These are phyloP conservation scores for Macquaria australasica DNA, from an alignment of 2,113 vertebrate genomes.

Conservation along the genomic window DNA sequence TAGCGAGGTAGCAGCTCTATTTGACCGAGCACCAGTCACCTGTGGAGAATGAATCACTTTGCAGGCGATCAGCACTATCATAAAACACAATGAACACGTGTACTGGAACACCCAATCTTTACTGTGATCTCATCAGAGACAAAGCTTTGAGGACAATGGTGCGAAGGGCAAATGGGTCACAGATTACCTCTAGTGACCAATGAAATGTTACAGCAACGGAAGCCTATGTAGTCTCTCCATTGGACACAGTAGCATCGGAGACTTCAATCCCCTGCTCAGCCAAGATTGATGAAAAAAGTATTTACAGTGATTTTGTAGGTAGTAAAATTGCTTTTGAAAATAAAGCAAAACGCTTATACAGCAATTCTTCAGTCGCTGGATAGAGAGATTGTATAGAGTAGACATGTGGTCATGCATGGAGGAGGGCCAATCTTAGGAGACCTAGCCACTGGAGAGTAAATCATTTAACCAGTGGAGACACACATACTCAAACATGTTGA, in stretches of 20 bases:
- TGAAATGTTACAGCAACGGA: slow-evolving; percentile 40
- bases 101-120: slow-evolving; percentile 45
- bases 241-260: slow-evolving; percentile 3
- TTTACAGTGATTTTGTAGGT: slow-evolving; percentile 65
- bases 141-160: slow-evolving; percentile 24
- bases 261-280: slow-evolving; percentile 31
- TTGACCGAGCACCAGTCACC: slow-evolving; percentile 66
- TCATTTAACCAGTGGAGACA: slow-evolving; percentile 54
- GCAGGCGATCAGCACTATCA: slow-evolving; percentile 42
- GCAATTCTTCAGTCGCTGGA: slow-evolving; percentile 50
- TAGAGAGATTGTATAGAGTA: slow-evolving; percentile 58
- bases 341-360: slow-evolving; percentile 67
- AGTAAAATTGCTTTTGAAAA: slow-evolving; percentile 72
- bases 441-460: slow-evolving; percentile 57
- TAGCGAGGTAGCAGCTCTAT: slow-evolving; percentile 25
- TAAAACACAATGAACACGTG: slow-evolving; percentile 57
- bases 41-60: slow-evolving; percentile 74
- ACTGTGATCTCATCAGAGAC: slow-evolving; percentile 45
- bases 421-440: slow-evolving; percentile 64
- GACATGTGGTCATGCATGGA: slow-evolving; percentile 79
- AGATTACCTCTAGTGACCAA: slow-evolving; percentile 55
- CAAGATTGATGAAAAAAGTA: slow-evolving; percentile 75
- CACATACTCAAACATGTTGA: slow-evolving; percentile 44
- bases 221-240: slow-evolving; percentile 1
- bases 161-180: slow-evolving; percentile 66